Evolutionary conservation across 2,113 vertebrate genomes (phyloP).

Genomic region (Bos taurus): ARS-UCD2.0 NC_037334.1:56846001-56846500

Average conservation of each 20-base stretch:
- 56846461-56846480: neutral
- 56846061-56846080: neutral
- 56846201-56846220: slow-evolving; percentile 12
- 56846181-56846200: neutral
- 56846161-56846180: neutral
- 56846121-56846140: slow-evolving; percentile 13
- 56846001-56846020: neutral
- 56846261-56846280: neutral
- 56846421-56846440: neutral
- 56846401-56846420: neutral
- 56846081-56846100: neutral
- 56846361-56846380: neutral
- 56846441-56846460: neutral
- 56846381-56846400: neutral
- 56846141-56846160: neutral
- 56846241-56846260: neutral
- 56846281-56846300: slow-evolving; percentile 23
- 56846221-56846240: slow-evolving; percentile 7
- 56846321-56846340: neutral
- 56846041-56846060: neutral
- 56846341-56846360: neutral
- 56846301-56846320: neutral
- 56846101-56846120: neutral
- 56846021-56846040: neutral
- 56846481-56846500: neutral